These are phyloP conservation scores for Zosterops pallidus DNA, from an alignment of 2,113 vertebrate genomes.

Conservation along the genomic window DNA sequence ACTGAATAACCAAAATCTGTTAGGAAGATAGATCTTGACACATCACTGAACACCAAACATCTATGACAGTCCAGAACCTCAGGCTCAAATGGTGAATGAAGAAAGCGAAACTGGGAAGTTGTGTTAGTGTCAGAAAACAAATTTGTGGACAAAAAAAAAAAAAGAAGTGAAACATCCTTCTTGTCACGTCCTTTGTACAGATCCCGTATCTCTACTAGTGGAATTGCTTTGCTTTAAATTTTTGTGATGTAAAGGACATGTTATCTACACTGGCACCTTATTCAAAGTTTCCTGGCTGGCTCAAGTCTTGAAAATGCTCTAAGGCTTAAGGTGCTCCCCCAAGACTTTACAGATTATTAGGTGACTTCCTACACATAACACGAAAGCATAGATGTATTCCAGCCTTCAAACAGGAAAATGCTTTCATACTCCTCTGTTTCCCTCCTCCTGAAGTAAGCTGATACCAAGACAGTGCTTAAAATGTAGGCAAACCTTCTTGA, in stretches of 20 bases:
- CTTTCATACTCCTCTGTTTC: neutral
- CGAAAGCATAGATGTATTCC: neutral
- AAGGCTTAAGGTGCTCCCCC: neutral
- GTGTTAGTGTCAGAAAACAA: neutral
- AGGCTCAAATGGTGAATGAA: neutral
- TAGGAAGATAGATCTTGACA: neutral
- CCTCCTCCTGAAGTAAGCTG: neutral
- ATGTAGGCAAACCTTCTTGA: neutral
- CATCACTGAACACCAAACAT: neutral
- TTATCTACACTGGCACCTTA: neutral
- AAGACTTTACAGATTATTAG: neutral
- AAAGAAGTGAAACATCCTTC: neutral
- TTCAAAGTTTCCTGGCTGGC: neutral
- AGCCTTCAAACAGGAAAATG: neutral
- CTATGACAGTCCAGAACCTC: neutral
- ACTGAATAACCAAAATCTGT: neutral
- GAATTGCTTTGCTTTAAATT: neutral
- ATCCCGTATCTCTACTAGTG: neutral
- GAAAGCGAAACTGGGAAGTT: neutral
- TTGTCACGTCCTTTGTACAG: neutral
- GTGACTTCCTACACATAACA: neutral
- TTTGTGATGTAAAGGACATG: neutral
- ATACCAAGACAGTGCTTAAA: neutral
- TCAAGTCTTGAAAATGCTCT: neutral
- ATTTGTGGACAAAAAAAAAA: fast-evolving